Conservation (phyloP, 2,888 invertebrate genomes). For the Athalia rosae region DNA sequence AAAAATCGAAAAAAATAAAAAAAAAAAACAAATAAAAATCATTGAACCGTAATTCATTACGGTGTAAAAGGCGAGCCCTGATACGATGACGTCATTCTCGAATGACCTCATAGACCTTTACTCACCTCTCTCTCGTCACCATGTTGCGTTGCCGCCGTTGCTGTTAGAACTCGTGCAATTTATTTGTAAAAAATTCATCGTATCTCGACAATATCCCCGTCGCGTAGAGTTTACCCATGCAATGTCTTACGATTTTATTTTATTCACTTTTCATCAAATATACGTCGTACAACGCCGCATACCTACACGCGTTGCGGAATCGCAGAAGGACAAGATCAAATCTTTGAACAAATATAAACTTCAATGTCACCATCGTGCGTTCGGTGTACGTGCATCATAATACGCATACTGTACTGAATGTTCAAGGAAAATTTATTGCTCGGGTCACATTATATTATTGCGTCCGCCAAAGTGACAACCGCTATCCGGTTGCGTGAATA, state of each 20-base stretch:
- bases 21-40: slow-evolving; percentile 19
- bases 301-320: too few species aligned
- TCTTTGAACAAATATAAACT: slow-evolving; percentile 21
- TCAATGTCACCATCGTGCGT: slow-evolving; percentile 1
- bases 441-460: background rate
- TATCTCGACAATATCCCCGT: too few species aligned
- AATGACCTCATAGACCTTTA: slow-evolving; percentile 56
- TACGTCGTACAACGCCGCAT: background rate
- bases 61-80: slow-evolving; percentile 50
- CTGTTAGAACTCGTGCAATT: background rate
- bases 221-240: background rate
- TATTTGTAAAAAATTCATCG: slow-evolving; percentile 6
- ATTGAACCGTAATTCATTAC: slow-evolving; percentile 36
- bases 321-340: slow-evolving; percentile 22
- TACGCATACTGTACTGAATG: too few species aligned
- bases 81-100: slow-evolving; percentile 52
- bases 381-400: too few species aligned
- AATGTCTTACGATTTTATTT: background rate
- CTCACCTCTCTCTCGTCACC: background rate
- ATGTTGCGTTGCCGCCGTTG: too few species aligned
- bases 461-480: slow-evolving; percentile 15
- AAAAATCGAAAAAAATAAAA: slow-evolving; percentile 5
- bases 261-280: background rate
- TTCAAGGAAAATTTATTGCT: too few species aligned
- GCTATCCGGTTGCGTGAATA: background rate